phyloP scores from a whole-genome alignment of 2,113 vertebrate species.

The Mesocricetus auratus region DNA sequence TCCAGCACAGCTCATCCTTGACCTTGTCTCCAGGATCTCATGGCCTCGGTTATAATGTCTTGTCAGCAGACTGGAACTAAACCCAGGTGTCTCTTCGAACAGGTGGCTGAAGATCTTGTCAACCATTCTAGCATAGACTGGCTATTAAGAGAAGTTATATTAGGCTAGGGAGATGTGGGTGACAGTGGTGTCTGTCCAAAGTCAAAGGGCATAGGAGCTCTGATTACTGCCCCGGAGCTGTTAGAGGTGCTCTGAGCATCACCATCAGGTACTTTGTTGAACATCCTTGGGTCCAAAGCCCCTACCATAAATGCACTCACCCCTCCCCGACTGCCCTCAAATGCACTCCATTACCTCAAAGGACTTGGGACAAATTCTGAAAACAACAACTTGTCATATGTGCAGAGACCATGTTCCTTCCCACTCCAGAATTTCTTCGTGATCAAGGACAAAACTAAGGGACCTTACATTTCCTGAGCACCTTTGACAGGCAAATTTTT shows the following conservation, averaged over 20 bases:
- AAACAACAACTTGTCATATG: background rate
- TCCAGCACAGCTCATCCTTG: background rate
- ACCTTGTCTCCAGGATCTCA: background rate
- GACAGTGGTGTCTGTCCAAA: background rate
- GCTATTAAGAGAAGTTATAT: background rate
- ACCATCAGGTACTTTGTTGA: background rate
- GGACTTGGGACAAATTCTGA: background rate
- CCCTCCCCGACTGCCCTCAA: background rate
- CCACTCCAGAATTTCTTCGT: slow-evolving; percentile 22
- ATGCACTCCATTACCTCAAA: background rate
- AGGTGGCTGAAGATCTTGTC: background rate
- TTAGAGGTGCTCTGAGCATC: background rate
- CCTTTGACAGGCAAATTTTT: background rate
- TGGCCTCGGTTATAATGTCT: background rate
- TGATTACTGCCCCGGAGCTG: background rate
- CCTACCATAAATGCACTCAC: background rate
- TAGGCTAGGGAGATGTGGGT: background rate
- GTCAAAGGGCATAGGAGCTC: background rate
- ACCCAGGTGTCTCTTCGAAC: background rate
- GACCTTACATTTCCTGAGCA: background rate
- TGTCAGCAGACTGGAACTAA: background rate
- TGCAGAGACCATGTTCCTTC: background rate
- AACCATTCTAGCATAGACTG: background rate
- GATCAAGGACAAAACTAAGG: slow-evolving; percentile 3
- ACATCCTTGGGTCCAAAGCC: background rate